Base-by-base conservation (phyloP, 2,888 invertebrate genomes). In the Cinara cedri region DNA sequence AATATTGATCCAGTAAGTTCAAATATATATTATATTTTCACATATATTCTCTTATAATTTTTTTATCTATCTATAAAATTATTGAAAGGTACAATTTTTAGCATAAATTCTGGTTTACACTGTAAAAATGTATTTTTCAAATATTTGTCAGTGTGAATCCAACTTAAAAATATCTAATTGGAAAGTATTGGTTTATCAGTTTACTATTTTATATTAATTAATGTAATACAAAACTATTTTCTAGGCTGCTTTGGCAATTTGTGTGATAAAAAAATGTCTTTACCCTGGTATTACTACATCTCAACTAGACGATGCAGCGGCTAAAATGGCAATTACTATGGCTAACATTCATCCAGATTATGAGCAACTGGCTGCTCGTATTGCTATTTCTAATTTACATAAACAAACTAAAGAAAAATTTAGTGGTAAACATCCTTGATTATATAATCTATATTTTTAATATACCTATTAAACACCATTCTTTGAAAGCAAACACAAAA, bases 301-400 rank as follows among this genome's bases (percentile, higher is more conserved):
- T 34, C 97, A 98, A 86, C 87, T 99, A 83, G 99, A 99, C 86
- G 98, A 97, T 85, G 88, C 99, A 82, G 98, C 98, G 62, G 99
- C 99, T 0, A 98, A 99, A 87, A 98, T 95, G 63, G 96, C 98
- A 19, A 98, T 98, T 13, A 95, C 95, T 46, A 94, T 98, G 93
- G 98, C 98, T 0, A 96, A 96, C 3, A 92, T 93, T 84, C 98
- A 99, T 87, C 96, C 98, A 0, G 98, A 99, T 87, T 99, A 98
- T 88, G 98, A 93, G 9, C 88, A 93, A 81, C 86, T 95, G 72
- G 95, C 95, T 74, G 95, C 94, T 6, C 89, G 98, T 83, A 93
- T 99, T 84, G 98, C 96, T 11, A 92, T 99, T 66, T 97, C 98
- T 1, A 99, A 99, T 88, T 88, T 99, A 81, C 98, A 99, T 85